These are phyloP conservation scores for Elgaria multicarinata DNA, from an alignment of 2,113 vertebrate species.

Conservation along the genomic window DNA sequence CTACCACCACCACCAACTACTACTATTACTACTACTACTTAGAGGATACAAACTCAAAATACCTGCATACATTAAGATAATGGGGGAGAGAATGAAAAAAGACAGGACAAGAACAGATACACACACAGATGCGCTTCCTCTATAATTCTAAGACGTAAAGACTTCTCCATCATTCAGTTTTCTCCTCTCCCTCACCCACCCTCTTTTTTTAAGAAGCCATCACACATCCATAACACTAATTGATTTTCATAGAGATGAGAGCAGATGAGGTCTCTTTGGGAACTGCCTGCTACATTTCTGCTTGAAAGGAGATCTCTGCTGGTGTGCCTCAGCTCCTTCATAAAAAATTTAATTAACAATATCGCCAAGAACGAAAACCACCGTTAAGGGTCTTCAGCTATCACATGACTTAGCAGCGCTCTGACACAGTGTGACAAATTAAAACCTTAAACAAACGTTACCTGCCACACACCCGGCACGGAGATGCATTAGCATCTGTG, in stretches of 20 bases:
- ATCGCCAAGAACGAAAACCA: constrained; percentile 66
- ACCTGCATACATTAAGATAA: neutral
- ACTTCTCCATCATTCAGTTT: constrained; percentile 59
- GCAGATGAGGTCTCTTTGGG: constrained; percentile 75
- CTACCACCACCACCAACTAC: no score
- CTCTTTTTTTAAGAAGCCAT: constrained; percentile 62
- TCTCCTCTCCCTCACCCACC: neutral
- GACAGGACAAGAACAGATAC: neutral
- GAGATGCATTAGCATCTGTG: neutral
- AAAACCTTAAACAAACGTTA: constrained; percentile 60
- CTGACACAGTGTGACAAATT: constrained; percentile 57
- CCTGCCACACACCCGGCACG: constrained; percentile 41
- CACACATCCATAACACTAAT: constrained; percentile 77
- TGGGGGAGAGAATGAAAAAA: neutral
- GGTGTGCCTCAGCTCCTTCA: constrained; percentile 69
- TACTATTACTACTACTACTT: no score
- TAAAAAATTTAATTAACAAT: constrained; percentile 79
- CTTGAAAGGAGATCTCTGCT: constrained; percentile 72
- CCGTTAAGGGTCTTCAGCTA: constrained; percentile 61
- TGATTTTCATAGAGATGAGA: constrained; percentile 76
- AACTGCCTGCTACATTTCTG: constrained; percentile 75
- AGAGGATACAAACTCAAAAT: neutral
- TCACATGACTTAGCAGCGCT: constrained; percentile 51
- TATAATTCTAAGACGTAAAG: constrained; percentile 54
- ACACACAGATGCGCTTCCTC: constrained; percentile 10